These are phyloP conservation scores for Entelurus aequoreus DNA, from an alignment of 2,113 vertebrate species.

Conservation along the genomic window DNA sequence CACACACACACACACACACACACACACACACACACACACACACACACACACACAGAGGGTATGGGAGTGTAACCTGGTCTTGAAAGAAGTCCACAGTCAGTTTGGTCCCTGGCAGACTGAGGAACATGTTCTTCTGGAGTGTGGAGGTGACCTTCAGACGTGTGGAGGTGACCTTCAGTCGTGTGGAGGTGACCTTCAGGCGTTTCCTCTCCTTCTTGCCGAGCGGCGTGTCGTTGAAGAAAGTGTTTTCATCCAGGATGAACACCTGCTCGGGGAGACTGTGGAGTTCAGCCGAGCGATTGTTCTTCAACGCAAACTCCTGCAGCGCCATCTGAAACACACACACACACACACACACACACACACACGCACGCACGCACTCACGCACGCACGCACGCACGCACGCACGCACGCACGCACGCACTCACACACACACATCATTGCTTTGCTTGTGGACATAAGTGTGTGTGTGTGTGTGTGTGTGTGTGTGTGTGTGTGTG, in stretches of 20 bases:
- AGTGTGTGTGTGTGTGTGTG: not conserved
- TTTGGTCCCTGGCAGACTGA: constrained; percentile 70
- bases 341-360: not conserved
- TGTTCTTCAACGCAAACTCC: constrained; percentile 60
- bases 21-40: not conserved
- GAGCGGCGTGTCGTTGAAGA: constrained; percentile 71
- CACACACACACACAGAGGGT: not conserved
- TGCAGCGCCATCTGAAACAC: constrained; percentile 64
- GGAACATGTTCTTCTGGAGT: constrained; percentile 62
- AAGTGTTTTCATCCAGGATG: constrained; percentile 72
- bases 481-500: constrained; percentile 3
- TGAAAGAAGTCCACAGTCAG: constrained; percentile 75
- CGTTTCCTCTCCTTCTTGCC: constrained; percentile 65
- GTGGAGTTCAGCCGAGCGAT: constrained; percentile 62
- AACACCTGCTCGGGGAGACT: constrained; percentile 63
- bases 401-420: not conserved
- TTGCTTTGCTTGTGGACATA: not conserved
- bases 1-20: too few species aligned
- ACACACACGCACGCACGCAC: not conserved
- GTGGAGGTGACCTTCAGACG: constrained; percentile 36
- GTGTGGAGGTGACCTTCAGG: constrained; percentile 33
- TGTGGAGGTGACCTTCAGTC: constrained; percentile 30
- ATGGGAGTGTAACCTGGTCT: constrained; percentile 61
- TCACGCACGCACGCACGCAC: not conserved
- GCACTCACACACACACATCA: too few species aligned